phyloP scores from a whole-genome alignment of 2,797 vertebrate genomes.

The Characodon lateralis region DNA sequence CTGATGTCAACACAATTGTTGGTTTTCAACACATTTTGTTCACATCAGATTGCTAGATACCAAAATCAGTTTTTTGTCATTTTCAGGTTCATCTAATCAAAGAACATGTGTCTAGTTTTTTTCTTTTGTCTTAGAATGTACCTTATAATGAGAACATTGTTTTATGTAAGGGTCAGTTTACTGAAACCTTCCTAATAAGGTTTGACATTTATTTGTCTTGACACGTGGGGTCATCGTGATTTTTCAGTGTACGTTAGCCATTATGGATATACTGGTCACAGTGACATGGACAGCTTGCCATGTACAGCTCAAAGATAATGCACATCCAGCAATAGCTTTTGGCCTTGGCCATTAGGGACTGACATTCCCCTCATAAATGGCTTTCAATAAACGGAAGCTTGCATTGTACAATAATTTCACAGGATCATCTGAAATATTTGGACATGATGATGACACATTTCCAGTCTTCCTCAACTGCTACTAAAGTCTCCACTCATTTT shows the following conservation, averaged over 20 bases:
- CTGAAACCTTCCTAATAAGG: neutral
- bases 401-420: neutral
- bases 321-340: neutral
- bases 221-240: neutral
- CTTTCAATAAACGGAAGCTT: neutral
- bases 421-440: slow-evolving; percentile 11
- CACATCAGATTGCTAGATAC: too few species aligned
- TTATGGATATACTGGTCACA: neutral
- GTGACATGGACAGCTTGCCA: neutral
- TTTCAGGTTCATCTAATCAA: neutral
- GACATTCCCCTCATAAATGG: neutral
- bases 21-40: too few species aligned
- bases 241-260: neutral
- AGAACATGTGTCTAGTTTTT: neutral
- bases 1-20: too few species aligned
- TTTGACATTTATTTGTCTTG: neutral
- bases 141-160: neutral
- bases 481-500: slow-evolving; percentile 38
- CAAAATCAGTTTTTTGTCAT: too few species aligned
- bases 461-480: slow-evolving; percentile 16
- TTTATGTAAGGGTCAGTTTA: neutral
- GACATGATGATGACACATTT: slow-evolving; percentile 41
- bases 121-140: neutral
- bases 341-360: neutral
- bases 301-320: neutral